A percentile compares a stretch with the other conserved stretches of the same genome.
phyloP scores from a whole-genome alignment of 1,140 invertebrate species.

The Bombus consobrinus region DNA sequence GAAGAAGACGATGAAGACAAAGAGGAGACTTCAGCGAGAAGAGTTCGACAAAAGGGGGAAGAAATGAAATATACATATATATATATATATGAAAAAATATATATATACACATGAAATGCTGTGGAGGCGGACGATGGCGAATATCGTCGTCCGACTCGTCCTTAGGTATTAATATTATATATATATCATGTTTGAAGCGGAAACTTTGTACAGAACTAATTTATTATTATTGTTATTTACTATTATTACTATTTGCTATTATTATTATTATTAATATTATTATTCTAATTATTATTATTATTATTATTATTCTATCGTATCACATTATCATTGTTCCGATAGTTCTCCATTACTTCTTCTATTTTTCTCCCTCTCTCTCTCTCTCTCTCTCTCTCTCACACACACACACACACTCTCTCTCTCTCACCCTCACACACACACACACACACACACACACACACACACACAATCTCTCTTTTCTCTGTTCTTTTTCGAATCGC shows the following conservation, averaged over 20 bases:
- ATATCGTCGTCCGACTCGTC: conserved; percentile 61
- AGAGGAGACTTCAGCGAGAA: conserved; percentile 15
- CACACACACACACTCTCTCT: neutral
- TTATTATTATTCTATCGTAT: conserved; percentile 69
- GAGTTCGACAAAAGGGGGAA: conserved; percentile 12
- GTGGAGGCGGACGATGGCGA: conserved; percentile 65
- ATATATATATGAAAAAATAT: neutral
- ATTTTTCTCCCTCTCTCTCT: conserved; percentile 32
- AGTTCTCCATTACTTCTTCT: conserved; percentile 50
- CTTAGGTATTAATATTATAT: conserved; percentile 70
- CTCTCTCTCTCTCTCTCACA: neutral
- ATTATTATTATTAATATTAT: conserved; percentile 70
- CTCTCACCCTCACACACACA: too few species aligned
- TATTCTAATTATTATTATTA: conserved; percentile 70
- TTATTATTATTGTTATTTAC: conserved; percentile 83
- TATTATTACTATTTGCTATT: conserved; percentile 79
- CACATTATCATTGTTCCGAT: conserved; percentile 76
- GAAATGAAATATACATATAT: conserved; percentile 16
- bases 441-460: too few species aligned
- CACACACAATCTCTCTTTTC: neutral
- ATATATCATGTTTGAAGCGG: conserved; percentile 73
- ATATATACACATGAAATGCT: conserved; percentile 68
- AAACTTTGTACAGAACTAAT: conserved; percentile 83
- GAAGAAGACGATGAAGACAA: conserved; percentile 36
- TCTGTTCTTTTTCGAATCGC: conserved; percentile 1